Evolutionary conservation across 2,888 invertebrate species (phyloP).

Genomic region (Muscina levida): DNA sequence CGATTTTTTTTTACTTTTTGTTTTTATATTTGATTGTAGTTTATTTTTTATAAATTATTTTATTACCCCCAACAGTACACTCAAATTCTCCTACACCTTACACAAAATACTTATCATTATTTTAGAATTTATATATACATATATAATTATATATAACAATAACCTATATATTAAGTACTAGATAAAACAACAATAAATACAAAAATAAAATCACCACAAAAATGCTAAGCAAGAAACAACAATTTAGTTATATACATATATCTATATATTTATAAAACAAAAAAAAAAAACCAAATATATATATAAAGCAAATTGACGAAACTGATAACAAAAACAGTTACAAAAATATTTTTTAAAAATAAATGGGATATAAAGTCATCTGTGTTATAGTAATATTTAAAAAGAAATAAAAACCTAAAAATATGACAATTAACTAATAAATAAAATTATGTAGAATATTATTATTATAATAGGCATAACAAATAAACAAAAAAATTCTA

Average conservation of each 20-base stretch:
- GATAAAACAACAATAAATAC: neutral
- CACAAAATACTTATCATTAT: constrained; percentile 14
- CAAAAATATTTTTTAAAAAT: constrained; percentile 53
- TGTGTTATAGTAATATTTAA: constrained; percentile 74
- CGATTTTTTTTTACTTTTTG: too few relatives aligned
- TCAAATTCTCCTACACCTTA: neutral
- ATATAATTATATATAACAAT: neutral
- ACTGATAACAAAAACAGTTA: constrained; percentile 44
- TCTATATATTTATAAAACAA: neutral
- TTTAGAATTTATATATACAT: constrained; percentile 7
- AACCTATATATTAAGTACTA: constrained; percentile 5
- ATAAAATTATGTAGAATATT: constrained; percentile 59
- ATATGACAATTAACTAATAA: constrained; percentile 36
- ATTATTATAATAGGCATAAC: neutral
- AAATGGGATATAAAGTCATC: constrained; percentile 76
- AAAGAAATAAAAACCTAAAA: constrained; percentile 47
- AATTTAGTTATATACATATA: neutral
- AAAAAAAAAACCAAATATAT: constrained; percentile 4
- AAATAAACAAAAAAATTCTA: constrained; percentile 18
- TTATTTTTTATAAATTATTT: neutral
- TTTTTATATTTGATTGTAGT: neutral
- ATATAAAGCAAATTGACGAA: constrained; percentile 25
- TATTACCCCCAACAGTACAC: too few relatives aligned
- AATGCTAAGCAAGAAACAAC: constrained; percentile 53
- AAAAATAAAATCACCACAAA: constrained; percentile 18